Base-by-base conservation (phyloP, 2,888 invertebrate genomes). In the Orchesella flavescens region DNA sequence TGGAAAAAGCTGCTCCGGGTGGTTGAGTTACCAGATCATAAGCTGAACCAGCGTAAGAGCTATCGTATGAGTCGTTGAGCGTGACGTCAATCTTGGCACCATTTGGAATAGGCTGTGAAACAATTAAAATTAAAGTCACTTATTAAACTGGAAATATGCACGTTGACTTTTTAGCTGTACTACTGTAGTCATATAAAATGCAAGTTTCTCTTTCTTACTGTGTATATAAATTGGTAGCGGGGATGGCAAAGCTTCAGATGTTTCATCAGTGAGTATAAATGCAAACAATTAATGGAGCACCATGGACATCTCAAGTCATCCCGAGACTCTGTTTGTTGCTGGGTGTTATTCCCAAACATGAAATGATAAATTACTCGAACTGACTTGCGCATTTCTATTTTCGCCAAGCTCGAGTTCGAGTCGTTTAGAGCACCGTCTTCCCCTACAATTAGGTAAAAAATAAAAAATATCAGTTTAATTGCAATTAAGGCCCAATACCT, bases 271-370 rank as follows among this genome's bases (percentile, higher is more conserved):
- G 96, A 95, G 91, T 97, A 97, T 23, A 98, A 92, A 49, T 94
- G 93, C 75, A 94, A 93, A 89, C 97, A 98, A 91, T 97, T 95
- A 21, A 98, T 91, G 7, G 95, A 95, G 90, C 98, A 98, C 98
- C 98, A 98, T 0, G 98, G 98, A 90, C 98, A 98, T 89, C 95
- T 95, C 72, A 97, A 92, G 91, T 97, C 97, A 89, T 96, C 95
- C 86, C 96, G 95, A 12, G 97, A 96, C 91, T 97, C 97, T 0
- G 97, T 98, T 91, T 97, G 97, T 90, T 98, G 98, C 65, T 97
- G 92, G 61, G 96, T 96, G 90, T 96, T 97, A 91, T 97, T 97
- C 91, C 97, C 97, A 90, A 97, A 97, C 88, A 97, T 93, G 91
- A 98, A 98, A 91, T 98, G 97, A 91, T 98, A 98, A 86, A 97